Conservation (phyloP, 1,140 invertebrate genomes). For the Bombyx mandarina region DNA sequence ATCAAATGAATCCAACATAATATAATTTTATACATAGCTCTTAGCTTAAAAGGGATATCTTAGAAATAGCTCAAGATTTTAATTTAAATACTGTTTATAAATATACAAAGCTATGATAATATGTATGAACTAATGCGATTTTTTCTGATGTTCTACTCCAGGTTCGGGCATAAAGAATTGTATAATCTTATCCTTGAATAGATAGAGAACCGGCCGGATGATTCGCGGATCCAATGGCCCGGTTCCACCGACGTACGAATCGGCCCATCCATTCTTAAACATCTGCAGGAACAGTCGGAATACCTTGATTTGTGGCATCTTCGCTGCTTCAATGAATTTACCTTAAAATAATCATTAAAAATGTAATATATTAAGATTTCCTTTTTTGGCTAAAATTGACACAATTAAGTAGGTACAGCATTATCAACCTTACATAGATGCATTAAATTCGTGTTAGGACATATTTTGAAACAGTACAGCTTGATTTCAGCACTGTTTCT, state of each 20-base stretch:
- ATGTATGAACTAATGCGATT: conserved; percentile 2
- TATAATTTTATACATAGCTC: too few species aligned
- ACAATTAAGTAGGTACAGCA: too few species aligned
- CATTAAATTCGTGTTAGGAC: too few species aligned
- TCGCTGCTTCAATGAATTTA: conserved; percentile 28
- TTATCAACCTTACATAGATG: too few species aligned
- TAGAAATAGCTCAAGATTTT: too few species aligned
- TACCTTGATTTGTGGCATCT: conserved; percentile 27
- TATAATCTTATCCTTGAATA: conserved; percentile 25
- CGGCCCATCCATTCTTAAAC: conserved; percentile 25
- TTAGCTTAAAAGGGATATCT: too few species aligned
- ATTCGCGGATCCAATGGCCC: conserved; percentile 30
- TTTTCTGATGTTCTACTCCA: conserved; percentile 5
- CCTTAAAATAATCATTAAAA: conserved; percentile 14
- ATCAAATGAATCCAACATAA: too few species aligned
- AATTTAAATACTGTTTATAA: too few species aligned
- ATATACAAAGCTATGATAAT: too few species aligned
- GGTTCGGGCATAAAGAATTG: conserved; percentile 28
- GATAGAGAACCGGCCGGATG: conserved; percentile 18
- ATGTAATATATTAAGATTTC: not conserved
- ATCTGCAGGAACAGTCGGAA: conserved; percentile 28
- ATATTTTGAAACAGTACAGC: too few species aligned
- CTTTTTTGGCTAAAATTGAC: too few species aligned
- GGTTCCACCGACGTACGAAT: conserved; percentile 20
- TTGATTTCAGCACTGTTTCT: too few species aligned